These are phyloP conservation scores for Philaethria dido DNA, from an alignment of 2,888 invertebrate genomes.

Conservation along the genomic window DNA sequence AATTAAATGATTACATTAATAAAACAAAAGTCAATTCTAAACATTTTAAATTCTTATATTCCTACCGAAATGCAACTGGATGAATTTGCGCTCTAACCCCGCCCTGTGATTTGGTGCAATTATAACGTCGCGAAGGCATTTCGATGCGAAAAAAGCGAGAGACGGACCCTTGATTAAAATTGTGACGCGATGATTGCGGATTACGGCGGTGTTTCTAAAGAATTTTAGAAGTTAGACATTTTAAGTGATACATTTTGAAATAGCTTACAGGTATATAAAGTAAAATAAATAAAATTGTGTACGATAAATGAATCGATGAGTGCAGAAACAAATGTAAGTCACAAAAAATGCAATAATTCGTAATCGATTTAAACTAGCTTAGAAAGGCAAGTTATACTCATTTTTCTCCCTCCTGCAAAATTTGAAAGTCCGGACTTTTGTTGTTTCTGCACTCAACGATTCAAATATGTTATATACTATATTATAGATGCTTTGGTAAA, in stretches of 20 bases:
- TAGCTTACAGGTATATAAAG: background rate
- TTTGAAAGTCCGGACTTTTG: too few species aligned
- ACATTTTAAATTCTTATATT: constrained; percentile 29
- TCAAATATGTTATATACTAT: too few species aligned
- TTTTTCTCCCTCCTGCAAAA: too few species aligned
- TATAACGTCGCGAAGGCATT: constrained; percentile 73
- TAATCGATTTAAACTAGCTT: too few species aligned
- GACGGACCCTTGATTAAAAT: constrained; percentile 77
- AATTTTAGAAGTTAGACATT: constrained; percentile 34
- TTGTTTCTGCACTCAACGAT: too few species aligned
- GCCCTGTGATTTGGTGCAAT: constrained; percentile 78
- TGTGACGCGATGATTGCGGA: constrained; percentile 79
- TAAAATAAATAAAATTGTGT: background rate
- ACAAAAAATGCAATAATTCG: too few species aligned
- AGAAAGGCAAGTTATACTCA: too few species aligned
- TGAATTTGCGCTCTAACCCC: constrained; percentile 50
- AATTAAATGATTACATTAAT: background rate
- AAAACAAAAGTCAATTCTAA: constrained; percentile 28
- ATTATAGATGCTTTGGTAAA: too few species aligned
- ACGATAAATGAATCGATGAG: too few species aligned
- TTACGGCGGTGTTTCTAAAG: constrained; percentile 40
- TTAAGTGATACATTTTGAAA: constrained; percentile 25
- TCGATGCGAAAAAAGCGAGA: constrained; percentile 74
- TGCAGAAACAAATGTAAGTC: too few species aligned
- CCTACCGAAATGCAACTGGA: constrained; percentile 58